These are phyloP conservation scores for Sebastes jordani DNA, from an alignment of 2,797 vertebrate species.

Conservation along the genomic window DNA sequence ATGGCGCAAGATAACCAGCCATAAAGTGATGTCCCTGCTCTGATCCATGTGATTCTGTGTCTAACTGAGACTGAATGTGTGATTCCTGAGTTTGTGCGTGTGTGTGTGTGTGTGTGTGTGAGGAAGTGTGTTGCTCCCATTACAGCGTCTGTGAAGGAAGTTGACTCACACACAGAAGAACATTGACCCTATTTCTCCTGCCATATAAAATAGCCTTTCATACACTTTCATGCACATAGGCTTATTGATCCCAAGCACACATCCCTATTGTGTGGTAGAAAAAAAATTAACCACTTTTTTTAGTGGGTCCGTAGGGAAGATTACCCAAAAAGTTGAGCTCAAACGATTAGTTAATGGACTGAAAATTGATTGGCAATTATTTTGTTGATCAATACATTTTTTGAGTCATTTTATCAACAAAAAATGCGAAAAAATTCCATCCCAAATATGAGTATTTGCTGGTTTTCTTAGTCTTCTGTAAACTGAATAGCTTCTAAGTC, in stretches of 20 bases:
- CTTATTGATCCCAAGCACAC: conserved; percentile 7
- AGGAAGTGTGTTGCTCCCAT: conserved; percentile 39
- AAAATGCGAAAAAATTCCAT: neutral
- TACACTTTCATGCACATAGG: neutral
- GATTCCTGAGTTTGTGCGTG: conserved; percentile 4
- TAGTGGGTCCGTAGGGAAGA: neutral
- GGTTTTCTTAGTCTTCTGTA: neutral
- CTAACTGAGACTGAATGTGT: neutral
- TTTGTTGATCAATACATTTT: neutral
- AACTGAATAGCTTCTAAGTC: neutral
- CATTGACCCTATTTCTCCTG: conserved; percentile 19
- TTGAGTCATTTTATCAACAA: neutral
- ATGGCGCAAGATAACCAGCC: conserved; percentile 69
- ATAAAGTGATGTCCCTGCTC: neutral
- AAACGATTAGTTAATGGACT: neutral
- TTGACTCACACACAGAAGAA: conserved; percentile 49
- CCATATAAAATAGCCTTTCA: neutral
- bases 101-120: neutral
- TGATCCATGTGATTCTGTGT: neutral
- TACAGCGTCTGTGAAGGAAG: conserved; percentile 48
- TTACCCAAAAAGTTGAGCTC: neutral
- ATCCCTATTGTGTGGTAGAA: neutral
- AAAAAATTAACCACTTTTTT: neutral
- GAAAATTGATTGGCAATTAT: neutral
- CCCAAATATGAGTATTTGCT: neutral